A percentile compares a stretch with the other conserved stretches of the same genome.
phyloP scores from a whole-genome alignment of 2,888 invertebrate species.

The Pseudococcus longispinus region DNA sequence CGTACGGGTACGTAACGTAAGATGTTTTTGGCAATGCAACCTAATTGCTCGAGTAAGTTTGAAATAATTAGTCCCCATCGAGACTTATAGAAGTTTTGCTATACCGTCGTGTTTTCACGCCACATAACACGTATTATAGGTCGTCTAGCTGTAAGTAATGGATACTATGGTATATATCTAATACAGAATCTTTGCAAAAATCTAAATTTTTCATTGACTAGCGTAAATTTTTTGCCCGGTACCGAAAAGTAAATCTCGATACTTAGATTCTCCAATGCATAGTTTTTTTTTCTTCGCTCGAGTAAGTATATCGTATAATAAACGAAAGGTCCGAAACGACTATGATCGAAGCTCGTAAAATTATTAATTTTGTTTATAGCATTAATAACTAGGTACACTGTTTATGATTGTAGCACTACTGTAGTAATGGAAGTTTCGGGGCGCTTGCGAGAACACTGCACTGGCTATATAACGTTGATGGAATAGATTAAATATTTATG shows the following conservation, averaged over 20 bases:
- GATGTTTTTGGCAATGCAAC: no score
- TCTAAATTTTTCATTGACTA: no score
- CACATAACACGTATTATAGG: no score
- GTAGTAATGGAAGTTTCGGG: not conserved
- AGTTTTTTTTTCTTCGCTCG: not conserved
- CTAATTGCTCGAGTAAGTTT: no score
- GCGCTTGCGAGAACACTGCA: not conserved
- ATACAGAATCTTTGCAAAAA: no score
- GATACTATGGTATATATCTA: no score
- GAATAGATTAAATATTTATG: constrained; percentile 51
- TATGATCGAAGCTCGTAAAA: constrained; percentile 11
- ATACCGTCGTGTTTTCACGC: no score
- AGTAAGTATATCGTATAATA: not conserved
- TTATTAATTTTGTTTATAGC: constrained; percentile 52
- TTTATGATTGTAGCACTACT: not conserved
- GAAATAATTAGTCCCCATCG: no score
- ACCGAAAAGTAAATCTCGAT: not conserved
- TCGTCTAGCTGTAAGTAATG: no score
- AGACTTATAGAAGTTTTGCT: no score
- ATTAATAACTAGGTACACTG: constrained; percentile 28
- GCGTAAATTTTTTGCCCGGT: no score
- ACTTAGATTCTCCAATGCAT: not conserved
- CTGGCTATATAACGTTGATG: constrained; percentile 25
- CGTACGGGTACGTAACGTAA: no score
- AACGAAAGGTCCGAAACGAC: not conserved